A percentile compares a stretch with the other conserved stretches of the same genome.
Conservation (phyloP, 37 sponge, comb jelly and placozoan genomes). For the Spongilla lacustris region DNA sequence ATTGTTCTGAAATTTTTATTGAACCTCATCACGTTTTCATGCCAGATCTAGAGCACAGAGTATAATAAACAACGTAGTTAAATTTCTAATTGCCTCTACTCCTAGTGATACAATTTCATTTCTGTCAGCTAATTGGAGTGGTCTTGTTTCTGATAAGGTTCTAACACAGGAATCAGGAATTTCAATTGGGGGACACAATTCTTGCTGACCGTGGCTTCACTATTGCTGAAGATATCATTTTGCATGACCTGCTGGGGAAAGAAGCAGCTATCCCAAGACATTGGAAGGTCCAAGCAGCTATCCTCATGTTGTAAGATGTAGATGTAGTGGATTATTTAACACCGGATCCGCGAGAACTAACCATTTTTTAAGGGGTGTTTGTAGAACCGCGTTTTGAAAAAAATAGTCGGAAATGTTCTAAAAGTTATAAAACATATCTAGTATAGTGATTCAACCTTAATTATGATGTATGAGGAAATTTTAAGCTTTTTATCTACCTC, state of each 20-base stretch:
- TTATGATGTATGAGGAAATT: too few relatives aligned
- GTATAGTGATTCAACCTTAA: too few relatives aligned
- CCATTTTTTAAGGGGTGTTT: too few relatives aligned
- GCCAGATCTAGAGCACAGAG: slow-evolving; percentile 33
- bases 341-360: too few relatives aligned
- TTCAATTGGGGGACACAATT: slow-evolving; percentile 39
- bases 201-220: slow-evolving; percentile 45
- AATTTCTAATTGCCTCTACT: slow-evolving; percentile 52
- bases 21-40: background rate
- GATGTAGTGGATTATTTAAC: slow-evolving; percentile 48
- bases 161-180: slow-evolving; percentile 44
- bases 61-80: slow-evolving; percentile 65
- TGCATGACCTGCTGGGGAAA: slow-evolving; percentile 43
- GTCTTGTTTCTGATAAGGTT: slow-evolving; percentile 38
- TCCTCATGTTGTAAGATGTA: slow-evolving; percentile 57
- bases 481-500: too few relatives aligned
- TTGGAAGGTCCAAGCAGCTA: slow-evolving; percentile 31
- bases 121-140: slow-evolving; percentile 39
- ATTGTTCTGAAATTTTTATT: slow-evolving; percentile 42
- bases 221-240: slow-evolving; percentile 41
- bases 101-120: slow-evolving; percentile 34
- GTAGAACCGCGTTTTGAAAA: too few relatives aligned
- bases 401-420: too few relatives aligned
- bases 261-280: slow-evolving; percentile 39
- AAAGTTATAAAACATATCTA: too few relatives aligned